Evolutionary conservation across 1,140 invertebrate genomes (phyloP).

Genomic region (Cryptotermes secundus): DNA sequence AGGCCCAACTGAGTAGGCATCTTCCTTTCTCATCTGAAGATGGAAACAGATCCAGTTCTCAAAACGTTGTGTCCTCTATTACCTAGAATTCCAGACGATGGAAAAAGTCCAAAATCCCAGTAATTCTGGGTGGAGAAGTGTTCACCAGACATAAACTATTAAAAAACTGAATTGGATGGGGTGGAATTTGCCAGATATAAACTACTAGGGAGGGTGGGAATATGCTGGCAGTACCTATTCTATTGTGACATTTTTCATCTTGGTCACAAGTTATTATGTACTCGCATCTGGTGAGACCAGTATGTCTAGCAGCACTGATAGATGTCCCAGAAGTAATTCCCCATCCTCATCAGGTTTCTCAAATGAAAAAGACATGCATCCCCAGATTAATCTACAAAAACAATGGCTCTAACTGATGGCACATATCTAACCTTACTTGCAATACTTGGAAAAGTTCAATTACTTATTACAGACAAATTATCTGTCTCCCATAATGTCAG

Average conservation of each 20-base stretch:
- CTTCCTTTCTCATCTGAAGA: too few relatives aligned
- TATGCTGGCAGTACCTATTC: slow-evolving; percentile 76
- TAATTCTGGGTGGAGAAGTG: too few relatives aligned
- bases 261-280: slow-evolving; percentile 83
- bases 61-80: too few relatives aligned
- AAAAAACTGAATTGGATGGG: too few relatives aligned
- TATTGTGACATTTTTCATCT: slow-evolving; percentile 91
- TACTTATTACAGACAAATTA: slow-evolving; percentile 32
- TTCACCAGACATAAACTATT: too few relatives aligned
- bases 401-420: slow-evolving; percentile 56
- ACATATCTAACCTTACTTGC: slow-evolving; percentile 71
- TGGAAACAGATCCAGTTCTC: too few relatives aligned
- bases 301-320: slow-evolving; percentile 84
- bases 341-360: slow-evolving; percentile 50
- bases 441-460: slow-evolving; percentile 53
- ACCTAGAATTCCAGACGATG: too few relatives aligned
- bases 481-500: slow-evolving; percentile 35
- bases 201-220: too few relatives aligned
- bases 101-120: too few relatives aligned
- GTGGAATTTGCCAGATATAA: too few relatives aligned
- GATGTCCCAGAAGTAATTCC: slow-evolving; percentile 75
- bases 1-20: too few relatives aligned
- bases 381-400: slow-evolving; percentile 82
- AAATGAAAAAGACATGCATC: slow-evolving; percentile 74
- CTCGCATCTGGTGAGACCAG: slow-evolving; percentile 64